A percentile compares a stretch with the other conserved stretches of the same genome.
phyloP scores from a whole-genome alignment of 1,140 invertebrate genomes.

The Trigoniulus corallinus region DNA sequence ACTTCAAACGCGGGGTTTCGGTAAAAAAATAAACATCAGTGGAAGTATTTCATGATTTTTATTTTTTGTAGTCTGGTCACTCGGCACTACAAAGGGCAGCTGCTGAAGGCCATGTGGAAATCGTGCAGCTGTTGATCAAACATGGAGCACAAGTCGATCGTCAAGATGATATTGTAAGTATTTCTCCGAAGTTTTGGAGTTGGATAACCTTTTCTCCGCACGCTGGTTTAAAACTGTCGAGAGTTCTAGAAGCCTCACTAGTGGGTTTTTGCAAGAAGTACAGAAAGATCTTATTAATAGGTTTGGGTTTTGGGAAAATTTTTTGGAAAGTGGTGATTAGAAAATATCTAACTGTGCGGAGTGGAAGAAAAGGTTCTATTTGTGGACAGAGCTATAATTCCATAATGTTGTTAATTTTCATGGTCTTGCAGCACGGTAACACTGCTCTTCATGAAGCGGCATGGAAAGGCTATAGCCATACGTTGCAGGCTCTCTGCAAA shows the following conservation, averaged over 20 bases:
- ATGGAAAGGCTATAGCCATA: conserved; percentile 82
- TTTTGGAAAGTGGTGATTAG: too few species aligned
- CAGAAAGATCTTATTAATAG: too few species aligned
- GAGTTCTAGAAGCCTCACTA: too few species aligned
- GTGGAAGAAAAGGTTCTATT: background rate
- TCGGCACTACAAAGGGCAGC: conserved; percentile 61
- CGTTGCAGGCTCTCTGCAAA: conserved; percentile 53
- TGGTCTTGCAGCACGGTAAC: conserved; percentile 66
- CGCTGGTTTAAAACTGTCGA: too few species aligned
- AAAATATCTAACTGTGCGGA: too few species aligned
- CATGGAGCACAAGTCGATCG: conserved; percentile 49
- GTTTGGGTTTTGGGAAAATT: too few species aligned
- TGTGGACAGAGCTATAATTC: background rate
- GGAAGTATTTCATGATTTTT: too few species aligned
- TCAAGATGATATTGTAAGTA: conserved; percentile 54
- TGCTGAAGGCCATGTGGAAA: conserved; percentile 62
- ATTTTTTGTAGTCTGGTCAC: conserved; percentile 44
- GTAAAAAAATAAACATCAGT: too few species aligned
- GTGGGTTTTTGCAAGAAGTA: too few species aligned
- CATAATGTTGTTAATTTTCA: background rate
- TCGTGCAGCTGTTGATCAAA: conserved; percentile 50
- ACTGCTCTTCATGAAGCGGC: conserved; percentile 82
- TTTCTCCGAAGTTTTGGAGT: too few species aligned
- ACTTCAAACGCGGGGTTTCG: too few species aligned
- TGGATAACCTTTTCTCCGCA: too few species aligned